phyloP scores from a whole-genome alignment of 2,113 vertebrate genomes.

The Calyptomena viridis region DNA sequence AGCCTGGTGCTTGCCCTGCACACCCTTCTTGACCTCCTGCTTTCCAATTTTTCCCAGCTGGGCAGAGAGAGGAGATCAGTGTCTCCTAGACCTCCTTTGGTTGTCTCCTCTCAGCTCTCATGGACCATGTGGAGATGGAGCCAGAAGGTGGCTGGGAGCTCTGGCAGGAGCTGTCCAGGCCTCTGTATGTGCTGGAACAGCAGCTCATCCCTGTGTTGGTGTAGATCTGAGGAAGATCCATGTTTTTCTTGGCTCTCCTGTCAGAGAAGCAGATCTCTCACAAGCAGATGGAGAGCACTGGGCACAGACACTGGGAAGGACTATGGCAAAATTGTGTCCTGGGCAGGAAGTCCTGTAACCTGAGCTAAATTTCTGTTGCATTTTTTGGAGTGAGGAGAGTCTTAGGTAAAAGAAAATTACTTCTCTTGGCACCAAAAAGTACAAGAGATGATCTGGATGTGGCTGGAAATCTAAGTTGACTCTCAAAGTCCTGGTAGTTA shows the following conservation, averaged over 20 bases:
- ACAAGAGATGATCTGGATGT: neutral
- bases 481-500: neutral
- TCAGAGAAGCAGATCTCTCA: neutral
- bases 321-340: neutral
- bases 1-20: neutral
- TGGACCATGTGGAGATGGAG: neutral
- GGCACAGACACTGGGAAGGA: neutral
- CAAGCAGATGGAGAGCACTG: neutral
- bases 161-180: neutral
- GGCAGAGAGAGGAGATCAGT: neutral
- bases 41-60: neutral
- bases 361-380: neutral
- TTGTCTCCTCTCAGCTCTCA: neutral
- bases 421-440: neutral
- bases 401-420: too few species aligned
- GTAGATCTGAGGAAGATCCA: neutral
- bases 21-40: neutral
- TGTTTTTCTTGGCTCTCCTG: neutral
- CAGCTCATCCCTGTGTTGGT: neutral
- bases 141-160: neutral
- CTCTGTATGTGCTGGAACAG: neutral
- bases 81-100: neutral
- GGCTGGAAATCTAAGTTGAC: neutral
- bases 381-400: neutral
- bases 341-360: neutral